A percentile compares a stretch with the other conserved stretches of the same genome.
Conservation (phyloP, 53 echinoderm and acorn worm species). For the Holothuria scabra region DNA sequence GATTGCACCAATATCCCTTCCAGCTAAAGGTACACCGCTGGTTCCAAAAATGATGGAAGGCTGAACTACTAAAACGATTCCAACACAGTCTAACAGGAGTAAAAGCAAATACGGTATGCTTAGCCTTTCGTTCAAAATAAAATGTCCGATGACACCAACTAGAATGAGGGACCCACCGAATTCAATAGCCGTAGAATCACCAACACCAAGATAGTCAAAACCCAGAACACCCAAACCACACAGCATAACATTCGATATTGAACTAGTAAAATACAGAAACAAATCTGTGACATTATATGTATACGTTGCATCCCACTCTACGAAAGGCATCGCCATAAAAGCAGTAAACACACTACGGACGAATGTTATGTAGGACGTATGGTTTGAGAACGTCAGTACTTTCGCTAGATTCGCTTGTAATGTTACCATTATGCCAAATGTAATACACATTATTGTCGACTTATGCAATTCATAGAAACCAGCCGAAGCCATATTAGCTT, state of each 20-base stretch:
- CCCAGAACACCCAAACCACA: neutral
- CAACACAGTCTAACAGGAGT: neutral
- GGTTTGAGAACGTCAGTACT: neutral
- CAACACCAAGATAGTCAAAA: neutral
- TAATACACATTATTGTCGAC: neutral
- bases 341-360: neutral
- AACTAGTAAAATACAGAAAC: neutral
- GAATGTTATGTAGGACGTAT: neutral
- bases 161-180: neutral
- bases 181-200: no score
- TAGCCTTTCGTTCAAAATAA: neutral
- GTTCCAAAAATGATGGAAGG: neutral
- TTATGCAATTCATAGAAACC: no score
- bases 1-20: neutral
- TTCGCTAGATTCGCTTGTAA: conserved; percentile 1
- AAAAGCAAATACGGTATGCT: neutral
- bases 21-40: neutral
- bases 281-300: neutral
- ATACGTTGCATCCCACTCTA: neutral
- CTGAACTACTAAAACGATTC: neutral
- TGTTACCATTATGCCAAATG: neutral
- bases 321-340: neutral
- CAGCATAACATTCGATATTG: neutral
- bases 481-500: no score
- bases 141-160: neutral